A percentile compares a stretch with the other conserved stretches of the same genome.
phyloP scores from a whole-genome alignment of 2,113 vertebrate genomes.

The Entosphenus tridentatus region DNA sequence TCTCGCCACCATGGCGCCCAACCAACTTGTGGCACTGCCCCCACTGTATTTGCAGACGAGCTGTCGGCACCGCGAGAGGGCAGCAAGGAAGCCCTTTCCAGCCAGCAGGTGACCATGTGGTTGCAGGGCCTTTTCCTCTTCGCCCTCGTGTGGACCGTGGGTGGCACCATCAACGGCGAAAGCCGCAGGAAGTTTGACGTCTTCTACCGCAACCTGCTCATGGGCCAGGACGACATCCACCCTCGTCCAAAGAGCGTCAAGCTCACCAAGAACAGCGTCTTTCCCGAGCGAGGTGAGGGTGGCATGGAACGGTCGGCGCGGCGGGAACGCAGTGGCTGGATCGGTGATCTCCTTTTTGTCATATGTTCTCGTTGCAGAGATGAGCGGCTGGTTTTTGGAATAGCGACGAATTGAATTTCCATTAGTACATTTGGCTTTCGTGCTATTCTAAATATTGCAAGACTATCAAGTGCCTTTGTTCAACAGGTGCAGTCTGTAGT shows the following conservation, averaged over 20 bases:
- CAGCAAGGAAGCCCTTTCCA: constrained; percentile 24
- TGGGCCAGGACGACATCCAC: constrained; percentile 26
- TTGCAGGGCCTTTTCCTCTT: constrained; percentile 62
- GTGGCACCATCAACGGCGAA: constrained; percentile 39
- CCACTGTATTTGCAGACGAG: constrained; percentile 34
- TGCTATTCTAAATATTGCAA: no score
- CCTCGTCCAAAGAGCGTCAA: constrained; percentile 44
- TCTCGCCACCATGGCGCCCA: no score
- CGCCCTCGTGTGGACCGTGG: constrained; percentile 52
- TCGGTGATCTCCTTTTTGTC: no score
- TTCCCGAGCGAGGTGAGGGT: constrained; percentile 48
- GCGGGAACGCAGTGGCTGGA: no score
- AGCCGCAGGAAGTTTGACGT: constrained; percentile 55
- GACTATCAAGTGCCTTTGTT: no score
- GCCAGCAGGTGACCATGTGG: constrained; percentile 47
- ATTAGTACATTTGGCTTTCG: no score
- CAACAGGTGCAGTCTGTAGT: no score
- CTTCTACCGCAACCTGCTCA: constrained; percentile 45
- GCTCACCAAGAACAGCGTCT: constrained; percentile 40
- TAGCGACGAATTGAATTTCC: no score
- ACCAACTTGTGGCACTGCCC: no score
- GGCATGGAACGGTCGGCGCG: no score
- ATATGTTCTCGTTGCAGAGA: no score
- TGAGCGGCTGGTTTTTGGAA: no score
- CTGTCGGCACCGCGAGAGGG: constrained; percentile 18